Base-by-base conservation (phyloP, 2,888 invertebrate genomes). In the Melinaea menophilus region DNA sequence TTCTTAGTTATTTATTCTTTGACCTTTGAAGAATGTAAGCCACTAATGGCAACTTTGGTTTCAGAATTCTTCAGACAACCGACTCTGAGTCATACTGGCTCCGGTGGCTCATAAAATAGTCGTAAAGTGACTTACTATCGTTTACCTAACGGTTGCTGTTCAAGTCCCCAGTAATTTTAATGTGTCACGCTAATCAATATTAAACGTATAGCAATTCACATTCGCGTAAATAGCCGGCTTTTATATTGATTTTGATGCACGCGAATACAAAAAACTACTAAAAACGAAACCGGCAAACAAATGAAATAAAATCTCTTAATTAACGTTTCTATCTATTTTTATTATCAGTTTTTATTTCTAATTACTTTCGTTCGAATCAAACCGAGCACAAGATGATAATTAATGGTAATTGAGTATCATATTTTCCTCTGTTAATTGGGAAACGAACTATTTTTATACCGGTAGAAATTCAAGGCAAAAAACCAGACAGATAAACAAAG, bases 21-120 rank as follows among this genome's bases (percentile, higher is more conserved):
- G 9, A 51, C 31, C 13, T 22, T 22, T 48, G 13, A 22, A 51
- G 31, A 51, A 31, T 5, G 31, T 51, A 31, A 51, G 31, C 51
- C 51, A 51, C 51, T 31, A 51, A 31, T 5, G 51, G 51, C 31
- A 51, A 2, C 31, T 51, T 57, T 47, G 55, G 60, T 41, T 59
- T 58, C 57, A 48, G 37, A n/a, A 47, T 56, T 41, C 55, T 46
- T 56, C 60, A 56, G 45, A 63, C 60, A 54, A 62, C 56, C 61
- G 64, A 59, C 61, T 62, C 59, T 62, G 56, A 62, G 59, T 59
- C 64, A 57, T 58, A 59, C 56, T 73, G 85, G 85, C 84, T 85
- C 86, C 86, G 78, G 79, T 73, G 80, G 76, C 69, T 75, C 75
- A 80, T 88, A 86, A 88, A 88, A 88, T 73, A 71, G 77, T 80